phyloP scores from a whole-genome alignment of 2,888 invertebrate species.

The Leptinotarsa rubiginosa region DNA sequence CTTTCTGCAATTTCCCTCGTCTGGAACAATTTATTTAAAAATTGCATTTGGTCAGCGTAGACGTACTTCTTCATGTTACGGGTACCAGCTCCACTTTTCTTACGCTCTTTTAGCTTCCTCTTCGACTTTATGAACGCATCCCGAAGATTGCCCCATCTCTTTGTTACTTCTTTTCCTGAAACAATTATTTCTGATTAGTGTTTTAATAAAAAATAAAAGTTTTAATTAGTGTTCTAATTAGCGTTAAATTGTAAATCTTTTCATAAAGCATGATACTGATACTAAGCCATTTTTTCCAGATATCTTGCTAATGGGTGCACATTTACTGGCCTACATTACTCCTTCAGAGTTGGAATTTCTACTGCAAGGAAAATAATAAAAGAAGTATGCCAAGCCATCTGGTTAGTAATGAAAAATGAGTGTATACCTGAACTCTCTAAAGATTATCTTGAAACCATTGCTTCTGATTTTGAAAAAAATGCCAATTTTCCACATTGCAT shows the following conservation, averaged over 20 bases:
- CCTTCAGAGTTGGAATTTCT: constrained; percentile 33
- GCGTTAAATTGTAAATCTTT: constrained; percentile 6
- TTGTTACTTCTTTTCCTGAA: no score
- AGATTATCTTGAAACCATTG: constrained; percentile 24
- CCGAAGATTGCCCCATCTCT: no score
- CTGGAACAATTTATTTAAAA: no score
- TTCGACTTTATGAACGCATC: no score
- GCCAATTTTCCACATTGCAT: constrained; percentile 35
- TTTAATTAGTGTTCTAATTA: no score
- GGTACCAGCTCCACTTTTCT: no score
- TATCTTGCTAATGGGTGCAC: constrained; percentile 35
- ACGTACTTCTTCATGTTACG: no score
- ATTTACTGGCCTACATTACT: constrained; percentile 33
- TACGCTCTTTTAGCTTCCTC: no score
- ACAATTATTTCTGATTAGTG: no score
- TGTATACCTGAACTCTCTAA: constrained; percentile 27
- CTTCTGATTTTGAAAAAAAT: constrained; percentile 26
- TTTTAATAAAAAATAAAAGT: no score
- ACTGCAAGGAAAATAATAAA: constrained; percentile 26
- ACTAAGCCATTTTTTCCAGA: constrained; percentile 30
- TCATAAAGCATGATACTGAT: constrained; percentile 19
- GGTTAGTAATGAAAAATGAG: constrained; percentile 24
- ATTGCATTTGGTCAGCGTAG: no score
- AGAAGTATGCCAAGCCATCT: constrained; percentile 30
- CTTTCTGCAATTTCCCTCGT: no score